phyloP scores from a whole-genome alignment of 2,888 invertebrate species.

The Amorpha juglandis region DNA sequence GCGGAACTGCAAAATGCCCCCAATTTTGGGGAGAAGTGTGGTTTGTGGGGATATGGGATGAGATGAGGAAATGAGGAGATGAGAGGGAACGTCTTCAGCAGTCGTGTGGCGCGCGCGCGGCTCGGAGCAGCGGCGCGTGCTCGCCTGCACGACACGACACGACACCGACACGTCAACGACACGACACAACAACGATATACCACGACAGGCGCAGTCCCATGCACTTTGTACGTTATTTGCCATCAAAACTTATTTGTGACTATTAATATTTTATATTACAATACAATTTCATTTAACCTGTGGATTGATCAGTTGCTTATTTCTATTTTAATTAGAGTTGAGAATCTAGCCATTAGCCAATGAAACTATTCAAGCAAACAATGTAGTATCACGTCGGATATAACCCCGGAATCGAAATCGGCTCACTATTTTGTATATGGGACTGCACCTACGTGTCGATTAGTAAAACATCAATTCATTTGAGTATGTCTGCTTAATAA shows the following conservation, averaged over 20 bases:
- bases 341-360: no score
- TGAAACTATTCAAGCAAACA: no score
- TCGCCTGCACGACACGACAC: constrained; percentile 64
- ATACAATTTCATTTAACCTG: no score
- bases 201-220: constrained; percentile 36
- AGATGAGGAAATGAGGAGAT: constrained; percentile 31
- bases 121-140: constrained; percentile 75
- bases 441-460: constrained; percentile 7
- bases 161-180: constrained; percentile 52
- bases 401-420: no score
- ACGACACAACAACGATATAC: constrained; percentile 48
- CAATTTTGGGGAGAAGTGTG: neutral
- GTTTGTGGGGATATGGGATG: constrained; percentile 30
- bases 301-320: no score
- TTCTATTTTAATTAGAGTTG: no score
- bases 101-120: constrained; percentile 58
- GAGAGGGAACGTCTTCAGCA: constrained; percentile 55
- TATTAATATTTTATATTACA: no score
- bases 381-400: no score
- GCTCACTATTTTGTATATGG: neutral
- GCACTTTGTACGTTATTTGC: neutral
- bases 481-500: constrained; percentile 47
- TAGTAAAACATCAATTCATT: constrained; percentile 47
- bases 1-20: constrained; percentile 34
- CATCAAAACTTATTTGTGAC: no score